Percentiles rank a stretch among this genome's conserved stretches.
Evolutionary conservation across 2,888 invertebrate genomes (phyloP).

Genomic region (Drosophila kokeensis): DNA sequence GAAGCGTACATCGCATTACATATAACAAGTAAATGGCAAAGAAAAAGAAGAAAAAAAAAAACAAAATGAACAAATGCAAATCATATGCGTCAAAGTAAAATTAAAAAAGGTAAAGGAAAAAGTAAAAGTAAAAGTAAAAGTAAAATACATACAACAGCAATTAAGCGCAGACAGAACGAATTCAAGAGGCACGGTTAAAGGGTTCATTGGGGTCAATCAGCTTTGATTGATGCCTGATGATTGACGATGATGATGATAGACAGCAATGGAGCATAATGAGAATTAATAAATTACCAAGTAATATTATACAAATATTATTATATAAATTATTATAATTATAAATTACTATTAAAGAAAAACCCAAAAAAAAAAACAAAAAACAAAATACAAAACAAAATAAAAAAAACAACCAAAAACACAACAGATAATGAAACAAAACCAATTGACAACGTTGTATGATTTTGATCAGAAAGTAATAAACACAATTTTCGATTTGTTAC

Average conservation of each 20-base stretch:
- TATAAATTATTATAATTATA: slow-evolving; percentile 80
- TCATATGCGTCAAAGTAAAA: slow-evolving; percentile 73
- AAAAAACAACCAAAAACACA: slow-evolving; percentile 48
- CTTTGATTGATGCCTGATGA: slow-evolving; percentile 31
- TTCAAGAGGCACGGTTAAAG: slow-evolving; percentile 32
- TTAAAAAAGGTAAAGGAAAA: slow-evolving; percentile 37
- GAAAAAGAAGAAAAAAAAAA: slow-evolving; percentile 22
- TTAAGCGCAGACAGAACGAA: slow-evolving; percentile 34
- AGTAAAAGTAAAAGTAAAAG: slow-evolving; percentile 53
- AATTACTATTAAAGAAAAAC: slow-evolving; percentile 73
- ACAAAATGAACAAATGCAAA: slow-evolving; percentile 45
- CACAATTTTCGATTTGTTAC: slow-evolving; percentile 78
- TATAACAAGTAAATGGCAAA: slow-evolving; percentile 66
- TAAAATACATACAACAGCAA: slow-evolving; percentile 43
- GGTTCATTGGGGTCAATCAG: slow-evolving; percentile 39
- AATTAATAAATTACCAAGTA: slow-evolving; percentile 81
- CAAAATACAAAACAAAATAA: slow-evolving; percentile 40
- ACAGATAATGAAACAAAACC: slow-evolving; percentile 71
- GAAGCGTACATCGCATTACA: slow-evolving; percentile 53
- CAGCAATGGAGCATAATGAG: slow-evolving; percentile 50
- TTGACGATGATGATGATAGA: slow-evolving; percentile 6
- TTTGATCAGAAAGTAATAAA: slow-evolving; percentile 84
- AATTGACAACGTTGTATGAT: slow-evolving; percentile 85
- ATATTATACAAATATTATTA: slow-evolving; percentile 80
- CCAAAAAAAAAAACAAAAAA: slow-evolving; percentile 45